A percentile compares a stretch with the other conserved stretches of the same genome.
phyloP scores from a whole-genome alignment of 2,113 vertebrate species.

The Rhizomys pruinosus region DNA sequence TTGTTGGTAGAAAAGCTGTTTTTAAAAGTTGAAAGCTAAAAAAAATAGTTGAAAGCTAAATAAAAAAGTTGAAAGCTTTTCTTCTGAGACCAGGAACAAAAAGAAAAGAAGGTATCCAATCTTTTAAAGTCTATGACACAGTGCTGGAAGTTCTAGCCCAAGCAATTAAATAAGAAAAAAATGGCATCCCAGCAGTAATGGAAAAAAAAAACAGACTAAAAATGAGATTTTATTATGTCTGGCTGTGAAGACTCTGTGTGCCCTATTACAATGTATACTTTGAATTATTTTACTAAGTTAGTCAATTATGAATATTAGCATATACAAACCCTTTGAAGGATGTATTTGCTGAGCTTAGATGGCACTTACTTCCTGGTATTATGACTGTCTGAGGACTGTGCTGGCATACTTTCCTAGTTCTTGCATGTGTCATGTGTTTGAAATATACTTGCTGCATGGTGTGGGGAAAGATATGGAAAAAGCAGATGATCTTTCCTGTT shows the following conservation, averaged over 20 bases:
- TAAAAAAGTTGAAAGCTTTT: not conserved
- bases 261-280: not conserved
- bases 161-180: not conserved
- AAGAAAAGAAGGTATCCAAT: not conserved
- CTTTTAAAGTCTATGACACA: not conserved
- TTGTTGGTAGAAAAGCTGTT: not conserved
- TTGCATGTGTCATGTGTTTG: not conserved
- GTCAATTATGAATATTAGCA: not conserved
- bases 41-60: not conserved
- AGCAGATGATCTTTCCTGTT: not conserved
- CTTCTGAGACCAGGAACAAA: not conserved
- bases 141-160: not conserved
- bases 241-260: not conserved
- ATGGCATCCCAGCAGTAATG: not conserved
- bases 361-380: constrained; percentile 27
- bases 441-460: not conserved
- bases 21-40: not conserved
- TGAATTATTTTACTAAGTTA: not conserved
- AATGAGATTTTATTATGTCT: not conserved
- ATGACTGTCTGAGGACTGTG: not conserved
- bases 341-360: not conserved
- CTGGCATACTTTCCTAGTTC: not conserved
- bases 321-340: not conserved
- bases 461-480: fast-evolving
- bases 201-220: not conserved